These are phyloP conservation scores for Paradisaea rubra DNA, from an alignment of 2,113 vertebrate genomes.

Conservation along the genomic window DNA sequence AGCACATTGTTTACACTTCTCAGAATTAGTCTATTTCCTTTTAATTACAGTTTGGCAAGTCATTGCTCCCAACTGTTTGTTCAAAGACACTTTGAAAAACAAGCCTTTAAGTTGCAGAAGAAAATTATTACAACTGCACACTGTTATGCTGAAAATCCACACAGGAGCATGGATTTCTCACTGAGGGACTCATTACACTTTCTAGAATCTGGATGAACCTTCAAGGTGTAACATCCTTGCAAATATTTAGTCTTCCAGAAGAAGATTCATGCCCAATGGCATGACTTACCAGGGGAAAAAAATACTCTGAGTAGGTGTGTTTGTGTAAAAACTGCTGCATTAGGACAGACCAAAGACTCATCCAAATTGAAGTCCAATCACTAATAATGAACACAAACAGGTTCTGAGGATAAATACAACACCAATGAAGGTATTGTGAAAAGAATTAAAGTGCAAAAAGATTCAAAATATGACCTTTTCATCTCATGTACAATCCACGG, in stretches of 20 bases:
- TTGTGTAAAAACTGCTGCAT: neutral
- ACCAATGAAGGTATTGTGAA: neutral
- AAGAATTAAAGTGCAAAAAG: neutral
- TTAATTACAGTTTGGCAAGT: constrained; percentile 59
- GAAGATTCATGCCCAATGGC: neutral
- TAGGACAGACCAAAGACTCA: neutral
- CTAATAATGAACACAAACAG: neutral
- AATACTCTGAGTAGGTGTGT: fast-evolving
- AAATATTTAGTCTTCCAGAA: neutral
- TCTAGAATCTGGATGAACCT: neutral
- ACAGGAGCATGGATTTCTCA: neutral
- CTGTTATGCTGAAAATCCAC: neutral
- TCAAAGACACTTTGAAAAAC: constrained; percentile 31
- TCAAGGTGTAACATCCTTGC: neutral
- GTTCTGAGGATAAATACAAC: neutral
- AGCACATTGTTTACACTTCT: constrained; percentile 31
- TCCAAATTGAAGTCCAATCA: neutral
- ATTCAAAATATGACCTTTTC: neutral
- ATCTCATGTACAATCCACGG: neutral
- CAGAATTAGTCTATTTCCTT: constrained; percentile 36
- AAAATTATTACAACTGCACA: neutral
- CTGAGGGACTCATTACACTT: neutral
- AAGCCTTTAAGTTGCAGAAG: constrained; percentile 1
- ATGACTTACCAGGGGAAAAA: neutral
- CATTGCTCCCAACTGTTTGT: constrained; percentile 37